phyloP scores from a whole-genome alignment of 30 jellyfish, hydroid and myxozoan genomes.

The Aurelia aurita complex sp. Pacific region DNA sequence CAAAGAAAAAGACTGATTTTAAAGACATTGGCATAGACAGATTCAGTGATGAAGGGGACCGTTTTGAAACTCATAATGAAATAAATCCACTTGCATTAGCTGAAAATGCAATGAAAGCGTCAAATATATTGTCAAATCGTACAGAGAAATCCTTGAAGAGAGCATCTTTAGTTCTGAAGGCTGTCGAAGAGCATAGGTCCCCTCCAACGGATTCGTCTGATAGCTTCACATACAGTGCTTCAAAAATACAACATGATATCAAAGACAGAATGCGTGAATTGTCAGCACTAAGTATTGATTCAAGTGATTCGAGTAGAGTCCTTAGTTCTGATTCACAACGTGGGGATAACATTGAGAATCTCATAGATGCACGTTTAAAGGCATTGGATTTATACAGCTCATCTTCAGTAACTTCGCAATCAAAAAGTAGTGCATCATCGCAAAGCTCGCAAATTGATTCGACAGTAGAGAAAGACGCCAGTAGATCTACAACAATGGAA shows the following conservation, averaged over 20 bases:
- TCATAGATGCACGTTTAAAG: constrained; percentile 28
- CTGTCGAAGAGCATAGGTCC: constrained; percentile 53
- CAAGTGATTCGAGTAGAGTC: too few species aligned
- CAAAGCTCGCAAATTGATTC: neutral
- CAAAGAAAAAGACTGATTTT: too few species aligned
- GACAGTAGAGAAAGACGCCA: too few species aligned
- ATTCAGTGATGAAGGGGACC: neutral
- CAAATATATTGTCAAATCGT: constrained; percentile 37
- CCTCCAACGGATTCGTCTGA: constrained; percentile 41
- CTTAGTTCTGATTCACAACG: too few species aligned
- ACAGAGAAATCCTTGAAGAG: constrained; percentile 63
- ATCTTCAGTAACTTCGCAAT: too few species aligned
- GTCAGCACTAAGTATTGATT: neutral
- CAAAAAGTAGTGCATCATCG: neutral
- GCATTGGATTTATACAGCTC: too few species aligned
- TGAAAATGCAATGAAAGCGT: constrained; percentile 62
- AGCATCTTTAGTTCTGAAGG: constrained; percentile 59
- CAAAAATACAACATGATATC: neutral
- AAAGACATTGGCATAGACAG: too few species aligned
- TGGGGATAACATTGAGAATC: constrained; percentile 35
- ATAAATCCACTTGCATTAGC: constrained; percentile 47
- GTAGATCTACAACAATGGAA: too few species aligned
- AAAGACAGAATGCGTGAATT: constrained; percentile 9
- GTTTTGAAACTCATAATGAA: neutral
- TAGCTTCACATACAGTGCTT: neutral